Evolutionary conservation across 2,888 invertebrate genomes (phyloP), one percentile per base, ranked within the genome.

Genomic region (Lysandra coridon): DNA sequence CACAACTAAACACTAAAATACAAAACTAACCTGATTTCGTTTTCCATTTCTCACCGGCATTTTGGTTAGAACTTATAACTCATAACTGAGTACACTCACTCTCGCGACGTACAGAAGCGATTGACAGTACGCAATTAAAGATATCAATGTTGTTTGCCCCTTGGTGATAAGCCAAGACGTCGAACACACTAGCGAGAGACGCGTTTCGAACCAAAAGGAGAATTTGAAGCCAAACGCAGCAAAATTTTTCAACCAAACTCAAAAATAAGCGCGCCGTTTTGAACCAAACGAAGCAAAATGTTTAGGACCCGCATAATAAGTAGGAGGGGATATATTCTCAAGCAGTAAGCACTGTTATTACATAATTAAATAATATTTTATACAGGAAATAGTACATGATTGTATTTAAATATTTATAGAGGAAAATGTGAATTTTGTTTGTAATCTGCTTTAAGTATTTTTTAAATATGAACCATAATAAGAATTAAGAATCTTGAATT

Each of bases 61-160:
- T 23, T 37, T 78, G 44, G 2, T 73, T 74, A 49, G n/a, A 53
- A 49, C 49, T 4, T 14, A 14, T 2, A 30, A 76, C 33, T 53
- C 76, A 57, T 30, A 53, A 14, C 76, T 30, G 6, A 30, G 57
- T 49, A 14, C 37, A 40, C 40, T n/a, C 44, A 74, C 44, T n/a
- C 74, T 40, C 74, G 49, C 81, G 81, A 80, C 80, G 79, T 74
- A 79, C 74, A 78, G 57, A 80, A 80, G 82, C 82, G 82, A 83
- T 82, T 82, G 80, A 80, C 82, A 82, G 82, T 80, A 82, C 84
- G 85, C 87, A 85, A 85, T 85, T 86, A 84, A 82, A 84, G 84
- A 85, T 87, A 88, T 87, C 87, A 83, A 83, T 81, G 80, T 83
- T 84, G 81, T 83, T 85, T 85, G 83, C 84, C 83, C 84, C 84